Evolutionary conservation across 2,113 vertebrate genomes (phyloP).

Genomic region (Urocolius indicus): DNA sequence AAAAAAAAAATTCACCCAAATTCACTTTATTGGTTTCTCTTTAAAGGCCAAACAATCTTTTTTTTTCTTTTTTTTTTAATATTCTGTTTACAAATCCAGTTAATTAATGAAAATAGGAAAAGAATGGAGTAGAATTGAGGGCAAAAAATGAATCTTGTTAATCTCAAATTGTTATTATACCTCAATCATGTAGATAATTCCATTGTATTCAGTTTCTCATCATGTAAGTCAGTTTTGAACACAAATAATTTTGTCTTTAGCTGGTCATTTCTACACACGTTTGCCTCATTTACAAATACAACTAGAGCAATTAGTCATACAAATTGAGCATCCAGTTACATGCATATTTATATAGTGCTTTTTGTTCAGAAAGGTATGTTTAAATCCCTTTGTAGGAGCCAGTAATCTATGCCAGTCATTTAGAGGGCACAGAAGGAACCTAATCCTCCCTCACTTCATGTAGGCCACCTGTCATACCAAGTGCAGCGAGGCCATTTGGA

Average conservation of each 20-base stretch:
- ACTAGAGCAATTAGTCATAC: conserved; percentile 33
- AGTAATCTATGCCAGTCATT: conserved; percentile 57
- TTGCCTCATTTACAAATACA: conserved; percentile 21
- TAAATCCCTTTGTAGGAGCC: conserved; percentile 44
- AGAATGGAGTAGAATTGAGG: background rate
- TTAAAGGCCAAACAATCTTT: background rate
- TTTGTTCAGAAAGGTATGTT: conserved; percentile 55
- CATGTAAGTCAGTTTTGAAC: background rate
- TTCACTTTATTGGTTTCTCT: background rate
- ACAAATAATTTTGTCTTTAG: background rate
- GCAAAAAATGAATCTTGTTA: background rate
- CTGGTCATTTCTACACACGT: conserved; percentile 4
- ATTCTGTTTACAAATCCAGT: background rate
- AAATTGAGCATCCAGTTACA: conserved; percentile 60
- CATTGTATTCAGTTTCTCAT: conserved; percentile 3
- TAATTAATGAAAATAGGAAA: background rate
- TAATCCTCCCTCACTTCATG: conserved; percentile 45
- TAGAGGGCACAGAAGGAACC: conserved; percentile 50
- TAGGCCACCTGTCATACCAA: conserved; percentile 57
- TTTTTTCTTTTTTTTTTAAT: background rate
- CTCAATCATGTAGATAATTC: background rate
- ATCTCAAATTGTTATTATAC: background rate
- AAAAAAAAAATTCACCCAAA: background rate
- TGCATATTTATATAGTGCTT: conserved; percentile 42
- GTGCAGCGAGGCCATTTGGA: conserved; percentile 30